Conservation (phyloP, 2,113 vertebrate species). For the Elephantulus edwardii region DNA sequence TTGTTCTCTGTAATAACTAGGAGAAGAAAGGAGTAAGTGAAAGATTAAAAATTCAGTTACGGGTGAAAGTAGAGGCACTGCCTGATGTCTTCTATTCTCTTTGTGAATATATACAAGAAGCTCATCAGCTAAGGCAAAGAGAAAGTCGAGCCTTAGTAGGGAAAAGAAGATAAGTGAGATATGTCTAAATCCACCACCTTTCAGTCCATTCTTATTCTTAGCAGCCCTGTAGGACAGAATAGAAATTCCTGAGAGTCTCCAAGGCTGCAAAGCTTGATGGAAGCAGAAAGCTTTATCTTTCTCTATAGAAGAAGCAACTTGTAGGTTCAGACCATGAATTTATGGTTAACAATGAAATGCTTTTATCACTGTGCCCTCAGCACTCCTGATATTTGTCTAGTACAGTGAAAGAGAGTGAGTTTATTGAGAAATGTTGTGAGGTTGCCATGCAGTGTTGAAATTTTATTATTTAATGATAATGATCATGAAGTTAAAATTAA, state of each 20-base stretch:
- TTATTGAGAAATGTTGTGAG: background rate
- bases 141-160: background rate
- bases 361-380: no score
- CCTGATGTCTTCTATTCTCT: background rate
- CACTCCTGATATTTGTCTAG: no score
- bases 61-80: background rate
- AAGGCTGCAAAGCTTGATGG: no score
- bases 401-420: background rate
- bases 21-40: background rate
- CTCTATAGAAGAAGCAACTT: no score
- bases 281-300: no score
- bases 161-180: background rate
- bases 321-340: no score
- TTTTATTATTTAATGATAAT: background rate
- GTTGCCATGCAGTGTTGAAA: background rate
- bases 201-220: no score
- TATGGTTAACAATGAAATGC: no score
- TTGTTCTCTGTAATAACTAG: background rate
- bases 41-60: background rate
- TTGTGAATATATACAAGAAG: background rate
- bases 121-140: background rate
- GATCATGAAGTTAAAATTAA: constrained; percentile 40
- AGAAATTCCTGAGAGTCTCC: no score
- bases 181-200: no score
- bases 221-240: no score